Percentiles rank a stretch among this genome's conserved stretches.
Conservation (phyloP, 2,888 invertebrate species). For the Muscina levida region DNA sequence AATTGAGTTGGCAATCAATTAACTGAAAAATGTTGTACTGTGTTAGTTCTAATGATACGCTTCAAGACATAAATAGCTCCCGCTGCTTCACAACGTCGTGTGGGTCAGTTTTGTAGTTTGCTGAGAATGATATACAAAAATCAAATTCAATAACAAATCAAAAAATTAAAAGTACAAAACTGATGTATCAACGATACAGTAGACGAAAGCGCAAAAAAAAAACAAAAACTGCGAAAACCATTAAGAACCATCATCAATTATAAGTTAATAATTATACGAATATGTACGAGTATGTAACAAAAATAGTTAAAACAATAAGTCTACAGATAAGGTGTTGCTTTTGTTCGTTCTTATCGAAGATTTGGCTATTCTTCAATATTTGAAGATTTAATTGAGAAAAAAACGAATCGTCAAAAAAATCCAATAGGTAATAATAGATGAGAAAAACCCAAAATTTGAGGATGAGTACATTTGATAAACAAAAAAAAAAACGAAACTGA, state of each 20-base stretch:
- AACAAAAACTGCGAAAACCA: conserved; percentile 6
- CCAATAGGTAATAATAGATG: not conserved
- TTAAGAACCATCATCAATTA: conserved; percentile 8
- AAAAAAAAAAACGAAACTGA: conserved; percentile 23
- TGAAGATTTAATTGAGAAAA: not conserved
- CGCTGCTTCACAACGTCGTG: conserved; percentile 4
- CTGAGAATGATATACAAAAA: not conserved
- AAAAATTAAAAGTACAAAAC: conserved; percentile 1
- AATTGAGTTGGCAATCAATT: too few species aligned
- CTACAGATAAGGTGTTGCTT: not conserved
- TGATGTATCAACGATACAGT: not conserved
- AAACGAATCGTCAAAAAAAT: not conserved
- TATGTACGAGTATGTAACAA: too few species aligned
- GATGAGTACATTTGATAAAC: not conserved
- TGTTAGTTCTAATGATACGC: not conserved
- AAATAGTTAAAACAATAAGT: conserved; percentile 11
- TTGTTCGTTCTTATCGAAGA: not conserved
- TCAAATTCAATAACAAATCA: not conserved
- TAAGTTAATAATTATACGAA: not conserved
- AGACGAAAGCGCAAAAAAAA: not conserved
- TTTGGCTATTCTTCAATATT: not conserved
- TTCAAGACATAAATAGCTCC: not conserved
- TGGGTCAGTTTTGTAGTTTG: not conserved
- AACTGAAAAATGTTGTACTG: too few species aligned
- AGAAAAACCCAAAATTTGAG: conserved; percentile 23